Evolutionary conservation across 2,888 invertebrate genomes (phyloP).

Genomic region (Ectemnius cavifrons): DNA sequence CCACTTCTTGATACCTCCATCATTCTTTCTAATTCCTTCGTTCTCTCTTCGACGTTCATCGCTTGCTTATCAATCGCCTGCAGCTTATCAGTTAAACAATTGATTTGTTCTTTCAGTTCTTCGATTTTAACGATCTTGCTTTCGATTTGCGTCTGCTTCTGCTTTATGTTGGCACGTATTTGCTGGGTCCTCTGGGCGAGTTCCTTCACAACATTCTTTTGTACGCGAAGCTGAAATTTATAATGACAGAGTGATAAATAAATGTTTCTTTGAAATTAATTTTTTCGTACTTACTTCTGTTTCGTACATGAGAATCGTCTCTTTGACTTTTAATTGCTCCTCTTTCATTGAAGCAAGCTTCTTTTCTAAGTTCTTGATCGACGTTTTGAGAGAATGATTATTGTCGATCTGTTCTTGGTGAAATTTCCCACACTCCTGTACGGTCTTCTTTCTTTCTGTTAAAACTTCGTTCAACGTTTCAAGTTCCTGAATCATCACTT

Average conservation of each 20-base stretch:
- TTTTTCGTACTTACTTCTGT: slow-evolving; percentile 76
- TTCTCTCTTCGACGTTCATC: slow-evolving; percentile 81
- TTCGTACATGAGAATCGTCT: slow-evolving; percentile 74
- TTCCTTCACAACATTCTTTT: slow-evolving; percentile 56
- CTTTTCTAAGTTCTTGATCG: slow-evolving; percentile 75
- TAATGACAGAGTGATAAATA: slow-evolving; percentile 3
- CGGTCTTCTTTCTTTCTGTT: slow-evolving; percentile 79
- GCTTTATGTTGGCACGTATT: slow-evolving; percentile 51
- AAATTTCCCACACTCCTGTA: slow-evolving; percentile 82
- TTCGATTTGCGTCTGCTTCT: slow-evolving; percentile 51
- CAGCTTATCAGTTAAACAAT: slow-evolving; percentile 77
- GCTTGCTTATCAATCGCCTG: slow-evolving; percentile 79
- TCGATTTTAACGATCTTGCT: slow-evolving; percentile 60
- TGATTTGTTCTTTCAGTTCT: slow-evolving; percentile 72
- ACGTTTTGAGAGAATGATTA: slow-evolving; percentile 79
- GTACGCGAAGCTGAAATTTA: slow-evolving; percentile 50
- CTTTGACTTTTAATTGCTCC: slow-evolving; percentile 70
- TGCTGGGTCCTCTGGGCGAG: slow-evolving; percentile 50
- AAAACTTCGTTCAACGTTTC: slow-evolving; percentile 78
- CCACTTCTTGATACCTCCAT: slow-evolving; percentile 74
- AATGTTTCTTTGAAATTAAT: background rate
- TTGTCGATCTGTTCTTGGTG: slow-evolving; percentile 81
- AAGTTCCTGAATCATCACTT: slow-evolving; percentile 78
- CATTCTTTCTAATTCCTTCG: slow-evolving; percentile 82
- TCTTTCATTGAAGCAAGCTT: slow-evolving; percentile 75